Conservation (phyloP, 2,888 invertebrate species). For the Lycophotia porphyrea region DNA sequence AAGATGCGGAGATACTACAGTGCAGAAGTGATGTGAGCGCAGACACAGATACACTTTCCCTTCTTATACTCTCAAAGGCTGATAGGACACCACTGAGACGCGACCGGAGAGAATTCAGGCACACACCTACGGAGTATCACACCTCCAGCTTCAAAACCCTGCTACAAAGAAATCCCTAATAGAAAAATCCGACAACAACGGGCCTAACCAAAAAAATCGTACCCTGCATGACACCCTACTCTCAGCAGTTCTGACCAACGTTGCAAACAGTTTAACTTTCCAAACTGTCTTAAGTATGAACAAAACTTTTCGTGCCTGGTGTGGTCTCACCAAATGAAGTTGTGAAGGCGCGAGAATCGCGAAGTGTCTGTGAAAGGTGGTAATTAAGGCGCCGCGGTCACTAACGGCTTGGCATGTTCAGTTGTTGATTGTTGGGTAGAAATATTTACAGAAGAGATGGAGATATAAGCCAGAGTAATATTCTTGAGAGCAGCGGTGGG, state of each 20-base stretch:
- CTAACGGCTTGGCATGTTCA: conserved; percentile 10
- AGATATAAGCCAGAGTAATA: background rate
- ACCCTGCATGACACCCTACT: background rate
- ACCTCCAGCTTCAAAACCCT: background rate
- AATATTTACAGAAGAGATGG: background rate
- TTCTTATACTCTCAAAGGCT: background rate
- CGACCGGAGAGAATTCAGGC: background rate
- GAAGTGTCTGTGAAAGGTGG: conserved; percentile 19
- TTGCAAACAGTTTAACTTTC: background rate
- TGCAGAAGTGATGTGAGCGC: background rate
- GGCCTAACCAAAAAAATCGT: background rate
- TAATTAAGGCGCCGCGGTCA: conserved; percentile 14
- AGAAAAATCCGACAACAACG: background rate
- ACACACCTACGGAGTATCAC: background rate
- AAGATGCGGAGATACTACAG: background rate
- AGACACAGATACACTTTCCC: background rate
- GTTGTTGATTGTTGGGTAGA: conserved; percentile 2
- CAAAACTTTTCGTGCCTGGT: background rate
- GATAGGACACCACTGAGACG: background rate
- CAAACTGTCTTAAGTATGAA: background rate
- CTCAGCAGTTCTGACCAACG: background rate
- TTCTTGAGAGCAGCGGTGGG: no score
- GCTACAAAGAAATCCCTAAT: background rate
- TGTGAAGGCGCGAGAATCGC: conserved; percentile 22
- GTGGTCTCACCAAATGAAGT: background rate